phyloP scores from a whole-genome alignment of 2,888 invertebrate genomes.

The Sinodicranocentrus sp. region DNA sequence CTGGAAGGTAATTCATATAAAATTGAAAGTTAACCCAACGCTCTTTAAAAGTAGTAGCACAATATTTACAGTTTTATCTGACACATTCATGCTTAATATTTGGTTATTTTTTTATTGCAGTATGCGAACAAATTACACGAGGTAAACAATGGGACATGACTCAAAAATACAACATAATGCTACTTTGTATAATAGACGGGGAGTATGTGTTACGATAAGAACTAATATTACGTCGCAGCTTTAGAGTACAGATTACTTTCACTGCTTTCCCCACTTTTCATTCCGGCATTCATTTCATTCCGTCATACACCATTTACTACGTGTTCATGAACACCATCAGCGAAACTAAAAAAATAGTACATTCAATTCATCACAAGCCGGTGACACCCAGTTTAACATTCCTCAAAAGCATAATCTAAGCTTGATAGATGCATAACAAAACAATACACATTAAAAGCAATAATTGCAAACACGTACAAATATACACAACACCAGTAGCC shows the following conservation, averaged over 20 bases:
- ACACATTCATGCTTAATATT: slow-evolving; percentile 60
- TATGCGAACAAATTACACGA: slow-evolving; percentile 55
- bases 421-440: no score
- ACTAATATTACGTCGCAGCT: slow-evolving; percentile 36
- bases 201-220: slow-evolving; percentile 50
- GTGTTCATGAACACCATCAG: slow-evolving; percentile 45
- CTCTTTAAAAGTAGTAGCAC: neutral
- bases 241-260: slow-evolving; percentile 56
- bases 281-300: slow-evolving; percentile 53
- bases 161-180: slow-evolving; percentile 68
- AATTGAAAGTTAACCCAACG: slow-evolving; percentile 41
- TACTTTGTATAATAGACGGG: slow-evolving; percentile 61
- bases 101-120: slow-evolving; percentile 50
- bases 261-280: slow-evolving; percentile 62
- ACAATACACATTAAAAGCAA: no score
- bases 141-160: slow-evolving; percentile 57
- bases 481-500: no score
- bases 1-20: slow-evolving; percentile 80
- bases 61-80: slow-evolving; percentile 28
- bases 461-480: no score
- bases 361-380: slow-evolving; percentile 46
- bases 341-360: slow-evolving; percentile 25
- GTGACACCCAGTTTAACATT: no score
- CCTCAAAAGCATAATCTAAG: no score
- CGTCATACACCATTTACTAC: slow-evolving; percentile 24